Evolutionary conservation across 2,888 invertebrate genomes (phyloP).

Genomic region (Falcaria lacertinaria): DNA sequence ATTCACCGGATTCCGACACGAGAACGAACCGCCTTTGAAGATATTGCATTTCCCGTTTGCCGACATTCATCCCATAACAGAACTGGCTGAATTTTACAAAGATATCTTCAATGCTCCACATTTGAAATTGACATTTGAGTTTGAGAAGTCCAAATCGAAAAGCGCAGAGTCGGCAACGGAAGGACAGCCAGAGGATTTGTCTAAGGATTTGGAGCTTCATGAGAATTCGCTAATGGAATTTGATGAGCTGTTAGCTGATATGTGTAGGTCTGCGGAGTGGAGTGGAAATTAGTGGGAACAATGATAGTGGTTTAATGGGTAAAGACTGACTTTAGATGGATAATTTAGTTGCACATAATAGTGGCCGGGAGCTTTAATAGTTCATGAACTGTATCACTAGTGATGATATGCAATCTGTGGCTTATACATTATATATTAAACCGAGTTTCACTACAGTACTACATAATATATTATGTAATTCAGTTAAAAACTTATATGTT

Average conservation of each 20-base stretch:
- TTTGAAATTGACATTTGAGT: conserved; percentile 53
- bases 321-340: conserved; percentile 32
- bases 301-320: conserved; percentile 14
- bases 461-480: too few species aligned
- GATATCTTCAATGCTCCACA: conserved; percentile 87
- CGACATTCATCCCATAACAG: conserved; percentile 84
- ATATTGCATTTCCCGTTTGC: conserved; percentile 89
- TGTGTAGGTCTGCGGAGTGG: conserved; percentile 83
- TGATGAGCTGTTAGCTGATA: conserved; percentile 86
- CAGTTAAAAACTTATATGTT: too few species aligned
- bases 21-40: conserved; percentile 83
- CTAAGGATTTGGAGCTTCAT: conserved; percentile 85
- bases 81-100: conserved; percentile 88
- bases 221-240: conserved; percentile 87
- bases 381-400: too few species aligned
- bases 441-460: too few species aligned
- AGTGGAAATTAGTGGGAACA: conserved; percentile 58
- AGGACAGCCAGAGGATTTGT: conserved; percentile 74
- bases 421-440: too few species aligned
- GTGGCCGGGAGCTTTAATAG: too few species aligned
- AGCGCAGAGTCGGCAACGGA: conserved; percentile 38
- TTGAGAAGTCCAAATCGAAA: conserved; percentile 23
- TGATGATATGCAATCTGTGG: too few species aligned
- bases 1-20: conserved; percentile 61
- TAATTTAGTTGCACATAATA: not conserved